Conservation (phyloP, 53 echinoderm and acorn worm genomes). For the Holothuria leucospilota region DNA sequence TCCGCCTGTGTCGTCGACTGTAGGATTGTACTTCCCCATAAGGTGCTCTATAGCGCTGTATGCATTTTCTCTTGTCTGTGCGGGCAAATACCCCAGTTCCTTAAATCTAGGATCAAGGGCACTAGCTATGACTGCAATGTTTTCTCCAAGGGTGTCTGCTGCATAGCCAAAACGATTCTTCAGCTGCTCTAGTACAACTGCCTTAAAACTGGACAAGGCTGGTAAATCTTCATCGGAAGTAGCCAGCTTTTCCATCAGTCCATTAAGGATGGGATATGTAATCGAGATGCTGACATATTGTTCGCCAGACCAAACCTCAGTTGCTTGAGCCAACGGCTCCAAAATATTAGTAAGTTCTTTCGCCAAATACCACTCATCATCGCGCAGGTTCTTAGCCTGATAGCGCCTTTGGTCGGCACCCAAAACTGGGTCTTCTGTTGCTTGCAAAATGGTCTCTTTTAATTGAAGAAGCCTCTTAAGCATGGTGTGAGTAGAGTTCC, state of each 20-base stretch:
- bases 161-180: no score
- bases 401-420: not conserved
- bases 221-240: not conserved
- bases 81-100: no score
- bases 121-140: no score
- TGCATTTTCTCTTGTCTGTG: no score
- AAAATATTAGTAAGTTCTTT: conserved; percentile 2
- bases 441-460: not conserved
- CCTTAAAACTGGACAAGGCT: not conserved
- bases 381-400: not conserved
- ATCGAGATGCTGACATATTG: not conserved
- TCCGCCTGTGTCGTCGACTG: no score
- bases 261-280: not conserved
- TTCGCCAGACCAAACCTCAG: not conserved
- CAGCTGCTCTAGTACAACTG: not conserved
- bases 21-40: no score
- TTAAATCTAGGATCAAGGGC: no score
- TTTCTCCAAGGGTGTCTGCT: no score
- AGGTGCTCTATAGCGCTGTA: no score
- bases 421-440: not conserved
- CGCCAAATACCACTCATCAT: not conserved
- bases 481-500: not conserved
- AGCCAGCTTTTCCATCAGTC: not conserved
- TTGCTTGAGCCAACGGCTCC: not conserved
- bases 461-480: not conserved